These are phyloP conservation scores for Arctia plantaginis DNA, from an alignment of 2,888 invertebrate species.

Conservation along the genomic window DNA sequence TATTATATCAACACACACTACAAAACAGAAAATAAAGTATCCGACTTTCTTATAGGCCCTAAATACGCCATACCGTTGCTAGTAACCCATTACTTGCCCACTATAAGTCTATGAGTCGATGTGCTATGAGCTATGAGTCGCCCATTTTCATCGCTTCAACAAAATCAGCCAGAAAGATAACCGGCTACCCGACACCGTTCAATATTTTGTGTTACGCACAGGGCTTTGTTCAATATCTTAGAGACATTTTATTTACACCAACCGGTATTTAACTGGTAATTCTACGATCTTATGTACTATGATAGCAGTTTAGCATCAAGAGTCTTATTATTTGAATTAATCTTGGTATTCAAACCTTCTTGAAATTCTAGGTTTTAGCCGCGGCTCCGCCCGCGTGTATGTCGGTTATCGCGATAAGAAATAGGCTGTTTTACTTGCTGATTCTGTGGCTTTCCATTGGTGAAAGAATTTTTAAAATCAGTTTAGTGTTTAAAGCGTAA, in stretches of 20 bases:
- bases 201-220: conserved; percentile 25
- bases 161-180: conserved; percentile 38
- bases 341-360: not conserved
- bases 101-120: not conserved
- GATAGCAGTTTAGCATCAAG: no score
- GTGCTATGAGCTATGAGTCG: conserved; percentile 16
- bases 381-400: no score
- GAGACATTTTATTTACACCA: not conserved
- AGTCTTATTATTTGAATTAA: not conserved
- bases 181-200: conserved; percentile 24
- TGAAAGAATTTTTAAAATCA: no score
- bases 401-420: no score
- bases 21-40: conserved; percentile 6
- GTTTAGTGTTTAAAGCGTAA: no score
- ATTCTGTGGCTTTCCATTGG: no score
- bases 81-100: conserved; percentile 12
- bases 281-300: not conserved
- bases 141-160: conserved; percentile 11
- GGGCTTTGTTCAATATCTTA: conserved; percentile 13
- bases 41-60: conserved; percentile 11
- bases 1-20: not conserved
- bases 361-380: no score
- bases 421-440: no score
- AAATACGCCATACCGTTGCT: not conserved
- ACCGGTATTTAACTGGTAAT: not conserved